These are phyloP conservation scores for Dendrocopos noguchii DNA, from an alignment of 2,113 vertebrate genomes.

Conservation along the genomic window DNA sequence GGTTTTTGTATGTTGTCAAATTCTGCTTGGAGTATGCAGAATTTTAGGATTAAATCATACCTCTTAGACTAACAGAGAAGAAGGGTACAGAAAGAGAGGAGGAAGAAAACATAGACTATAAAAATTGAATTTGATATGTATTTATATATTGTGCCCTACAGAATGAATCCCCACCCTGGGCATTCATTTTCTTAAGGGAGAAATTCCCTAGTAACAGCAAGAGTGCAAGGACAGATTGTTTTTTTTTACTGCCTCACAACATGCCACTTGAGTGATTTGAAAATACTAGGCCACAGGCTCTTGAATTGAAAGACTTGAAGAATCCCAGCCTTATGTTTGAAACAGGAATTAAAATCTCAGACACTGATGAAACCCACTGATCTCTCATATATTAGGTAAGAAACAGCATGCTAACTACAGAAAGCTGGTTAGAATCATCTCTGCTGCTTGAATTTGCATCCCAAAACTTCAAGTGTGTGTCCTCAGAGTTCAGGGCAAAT, in stretches of 20 bases:
- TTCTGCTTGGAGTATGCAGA: background rate
- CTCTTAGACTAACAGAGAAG: rapidly evolving
- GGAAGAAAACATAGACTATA: background rate
- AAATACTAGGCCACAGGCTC: constrained; percentile 28
- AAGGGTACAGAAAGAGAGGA: background rate
- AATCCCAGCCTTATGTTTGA: background rate
- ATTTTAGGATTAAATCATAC: background rate
- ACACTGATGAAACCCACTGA: background rate
- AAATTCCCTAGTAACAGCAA: background rate
- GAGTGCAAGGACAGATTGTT: background rate
- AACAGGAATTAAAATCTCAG: constrained; percentile 32
- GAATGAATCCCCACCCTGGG: background rate
- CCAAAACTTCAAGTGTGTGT: background rate
- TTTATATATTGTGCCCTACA: background rate
- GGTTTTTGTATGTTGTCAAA: background rate
- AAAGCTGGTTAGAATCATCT: background rate
- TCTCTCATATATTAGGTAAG: background rate
- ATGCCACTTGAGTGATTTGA: background rate
- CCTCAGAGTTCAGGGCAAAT: background rate
- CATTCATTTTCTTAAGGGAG: constrained; percentile 8
- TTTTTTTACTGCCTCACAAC: background rate
- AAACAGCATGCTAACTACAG: background rate
- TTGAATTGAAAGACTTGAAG: background rate
- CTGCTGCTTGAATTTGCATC: background rate
- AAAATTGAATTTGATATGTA: background rate